Conservation (phyloP, 2,888 invertebrate species). For the Troglohyphantes excavatus region DNA sequence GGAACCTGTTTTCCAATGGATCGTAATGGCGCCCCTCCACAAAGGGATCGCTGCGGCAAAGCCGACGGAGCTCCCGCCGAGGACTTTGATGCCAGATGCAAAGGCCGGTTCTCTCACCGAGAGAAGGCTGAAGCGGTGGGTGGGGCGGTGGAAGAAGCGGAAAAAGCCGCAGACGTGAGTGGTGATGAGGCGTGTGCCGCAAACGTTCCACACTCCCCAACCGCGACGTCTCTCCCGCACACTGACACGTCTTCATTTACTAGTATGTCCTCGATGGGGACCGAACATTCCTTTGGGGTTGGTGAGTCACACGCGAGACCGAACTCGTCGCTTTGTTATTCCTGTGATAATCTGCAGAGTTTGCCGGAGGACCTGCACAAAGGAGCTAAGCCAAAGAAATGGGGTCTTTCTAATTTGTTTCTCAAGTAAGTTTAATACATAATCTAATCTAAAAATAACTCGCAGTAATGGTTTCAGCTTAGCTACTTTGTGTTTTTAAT, state of each 20-base stretch:
- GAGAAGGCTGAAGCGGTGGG: constrained; percentile 68
- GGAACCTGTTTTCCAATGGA: constrained; percentile 78
- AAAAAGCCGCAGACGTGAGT: constrained; percentile 57
- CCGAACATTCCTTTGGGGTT: constrained; percentile 75
- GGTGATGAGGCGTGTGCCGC: constrained; percentile 48
- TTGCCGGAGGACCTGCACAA: constrained; percentile 63
- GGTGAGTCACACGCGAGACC: constrained; percentile 58
- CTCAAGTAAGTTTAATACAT: constrained; percentile 78
- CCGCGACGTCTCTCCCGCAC: constrained; percentile 56
- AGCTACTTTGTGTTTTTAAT: too few species aligned
- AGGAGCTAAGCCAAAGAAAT: constrained; percentile 79
- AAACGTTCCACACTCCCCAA: constrained; percentile 50
- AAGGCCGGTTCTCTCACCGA: constrained; percentile 15
- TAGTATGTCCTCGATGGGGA: constrained; percentile 79
- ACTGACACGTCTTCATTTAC: constrained; percentile 79
- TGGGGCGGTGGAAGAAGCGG: constrained; percentile 67
- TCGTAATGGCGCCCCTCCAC: constrained; percentile 73
- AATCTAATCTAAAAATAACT: too few species aligned
- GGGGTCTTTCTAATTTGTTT: constrained; percentile 77
- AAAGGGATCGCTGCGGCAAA: constrained; percentile 45
- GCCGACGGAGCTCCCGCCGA: constrained; percentile 30
- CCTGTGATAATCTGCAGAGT: constrained; percentile 75
- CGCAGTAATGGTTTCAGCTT: too few species aligned
- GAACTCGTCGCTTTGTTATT: constrained; percentile 68
- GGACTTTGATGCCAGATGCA: constrained; percentile 34